These are phyloP conservation scores for Thera obeliscata DNA, from an alignment of 2,888 invertebrate species.

Conservation along the genomic window DNA sequence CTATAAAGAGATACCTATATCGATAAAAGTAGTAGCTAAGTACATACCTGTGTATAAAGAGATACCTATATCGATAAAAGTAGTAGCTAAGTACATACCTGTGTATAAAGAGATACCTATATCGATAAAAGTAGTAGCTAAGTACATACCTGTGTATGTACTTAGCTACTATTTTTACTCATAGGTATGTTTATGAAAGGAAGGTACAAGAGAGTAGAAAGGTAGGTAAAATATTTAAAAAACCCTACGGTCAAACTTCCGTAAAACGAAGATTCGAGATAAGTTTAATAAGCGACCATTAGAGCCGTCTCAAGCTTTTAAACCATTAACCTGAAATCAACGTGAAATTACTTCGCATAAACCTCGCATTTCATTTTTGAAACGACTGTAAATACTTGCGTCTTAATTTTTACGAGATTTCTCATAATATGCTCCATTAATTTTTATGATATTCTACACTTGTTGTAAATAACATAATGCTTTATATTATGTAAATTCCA, in stretches of 20 bases:
- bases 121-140: too few relatives aligned
- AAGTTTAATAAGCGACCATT: conserved; percentile 44
- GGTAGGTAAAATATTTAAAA: background rate
- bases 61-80: too few relatives aligned
- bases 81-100: too few relatives aligned
- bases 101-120: too few relatives aligned
- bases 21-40: too few relatives aligned
- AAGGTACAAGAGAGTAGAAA: background rate
- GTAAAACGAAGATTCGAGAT: conserved; percentile 37
- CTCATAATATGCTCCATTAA: conserved; percentile 44
- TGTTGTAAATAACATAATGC: conserved; percentile 28
- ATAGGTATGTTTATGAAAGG: background rate
- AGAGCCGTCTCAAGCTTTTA: conserved; percentile 44
- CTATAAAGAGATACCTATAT: too few relatives aligned
- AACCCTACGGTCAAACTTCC: conserved; percentile 3
- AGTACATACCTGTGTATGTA: too few relatives aligned
- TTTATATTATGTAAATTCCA: conserved; percentile 27
- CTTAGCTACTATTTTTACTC: too few relatives aligned
- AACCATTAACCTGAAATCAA: conserved; percentile 57
- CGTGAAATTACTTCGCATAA: conserved; percentile 48
- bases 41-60: too few relatives aligned
- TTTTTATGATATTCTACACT: conserved; percentile 41
- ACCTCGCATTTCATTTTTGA: conserved; percentile 46
- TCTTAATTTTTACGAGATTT: conserved; percentile 47
- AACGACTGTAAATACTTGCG: conserved; percentile 42